Base-by-base conservation (phyloP, 1,140 invertebrate genomes). In the Drosophila subpulchrella region DNA sequence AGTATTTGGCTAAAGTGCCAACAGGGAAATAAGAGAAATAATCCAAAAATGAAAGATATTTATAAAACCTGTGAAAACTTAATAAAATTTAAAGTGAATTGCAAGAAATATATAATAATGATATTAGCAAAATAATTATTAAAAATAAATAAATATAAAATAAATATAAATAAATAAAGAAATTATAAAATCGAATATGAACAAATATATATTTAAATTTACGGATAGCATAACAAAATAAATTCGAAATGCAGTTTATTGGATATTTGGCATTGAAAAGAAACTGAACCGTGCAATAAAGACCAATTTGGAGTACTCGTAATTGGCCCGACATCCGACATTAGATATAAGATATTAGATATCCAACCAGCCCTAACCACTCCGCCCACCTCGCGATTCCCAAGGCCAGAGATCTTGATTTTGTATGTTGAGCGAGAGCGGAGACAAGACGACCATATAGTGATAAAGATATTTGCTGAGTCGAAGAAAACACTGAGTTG, bases 381-480 rank as follows among this genome's bases (percentile, higher is more conserved):
- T 30, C 36, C 66, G 65, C 50, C 65, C 42, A 47, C 62, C 34
- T n/a, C 32, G 32, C 41, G 41, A 17, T 34, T 30, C 4, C 56
- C 66, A 71, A 71, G 68, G 68, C 44, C 68, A 55, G 10, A 34
- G 15, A 36, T 55, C 30, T 56, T 32, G 51, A 42, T 53, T 39
- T 50, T 27, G 34, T 30, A 17, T 11, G 32, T 4, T 50, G 17
- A 42, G 34, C 39, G 12, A 24, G 42, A 39, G 11, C 17, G 4
- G 17, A 24, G n/a, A 32, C 15, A 17, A 47, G 27, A 41, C 30
- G 32, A 34, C 7, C 32, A 55, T 24, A 50, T 44, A 44, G 39
- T 27, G 1, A 46, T 24, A 63, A 30, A 32, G 20, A 47, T 17
- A 76, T 89, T 84, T 67, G 80, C 85, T 77, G 63, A 89, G 72